These are phyloP conservation scores for Catagonus wagneri DNA, from an alignment of 2,113 vertebrate species.

Conservation along the genomic window DNA sequence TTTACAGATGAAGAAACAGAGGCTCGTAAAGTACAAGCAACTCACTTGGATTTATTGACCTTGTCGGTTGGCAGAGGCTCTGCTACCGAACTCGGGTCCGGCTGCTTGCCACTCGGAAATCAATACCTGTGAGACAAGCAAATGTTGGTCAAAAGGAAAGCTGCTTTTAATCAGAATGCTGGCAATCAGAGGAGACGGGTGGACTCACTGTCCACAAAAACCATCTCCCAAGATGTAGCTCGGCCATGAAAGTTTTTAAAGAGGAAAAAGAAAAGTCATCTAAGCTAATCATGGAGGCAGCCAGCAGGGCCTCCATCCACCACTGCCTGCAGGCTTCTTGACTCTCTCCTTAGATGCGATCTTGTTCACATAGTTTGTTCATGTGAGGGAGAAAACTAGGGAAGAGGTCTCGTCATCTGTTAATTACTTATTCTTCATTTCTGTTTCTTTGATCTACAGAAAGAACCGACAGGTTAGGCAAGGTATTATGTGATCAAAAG, in stretches of 20 bases:
- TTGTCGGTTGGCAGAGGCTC: background rate
- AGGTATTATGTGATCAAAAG: background rate
- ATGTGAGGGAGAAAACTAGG: background rate
- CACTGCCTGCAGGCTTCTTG: background rate
- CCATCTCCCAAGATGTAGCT: background rate
- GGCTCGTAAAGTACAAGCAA: background rate
- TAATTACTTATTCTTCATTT: background rate
- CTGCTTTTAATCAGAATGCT: background rate
- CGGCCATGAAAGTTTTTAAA: background rate
- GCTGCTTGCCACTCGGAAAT: background rate
- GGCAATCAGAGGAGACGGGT: background rate
- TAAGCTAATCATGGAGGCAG: background rate
- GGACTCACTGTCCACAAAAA: background rate
- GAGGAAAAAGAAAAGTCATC: background rate
- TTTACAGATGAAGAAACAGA: slow-evolving; percentile 37
- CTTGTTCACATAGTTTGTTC: background rate
- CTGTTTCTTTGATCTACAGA: background rate
- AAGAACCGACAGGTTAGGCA: background rate
- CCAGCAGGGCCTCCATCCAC: background rate
- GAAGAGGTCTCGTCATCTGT: background rate
- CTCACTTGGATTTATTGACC: background rate
- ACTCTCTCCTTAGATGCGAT: background rate
- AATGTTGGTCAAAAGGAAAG: background rate
- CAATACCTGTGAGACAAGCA: background rate
- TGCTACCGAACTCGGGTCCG: background rate